Evolutionary conservation across 2,113 vertebrate genomes (phyloP).

Genomic region (Trichomycterus rosablanca): DNA sequence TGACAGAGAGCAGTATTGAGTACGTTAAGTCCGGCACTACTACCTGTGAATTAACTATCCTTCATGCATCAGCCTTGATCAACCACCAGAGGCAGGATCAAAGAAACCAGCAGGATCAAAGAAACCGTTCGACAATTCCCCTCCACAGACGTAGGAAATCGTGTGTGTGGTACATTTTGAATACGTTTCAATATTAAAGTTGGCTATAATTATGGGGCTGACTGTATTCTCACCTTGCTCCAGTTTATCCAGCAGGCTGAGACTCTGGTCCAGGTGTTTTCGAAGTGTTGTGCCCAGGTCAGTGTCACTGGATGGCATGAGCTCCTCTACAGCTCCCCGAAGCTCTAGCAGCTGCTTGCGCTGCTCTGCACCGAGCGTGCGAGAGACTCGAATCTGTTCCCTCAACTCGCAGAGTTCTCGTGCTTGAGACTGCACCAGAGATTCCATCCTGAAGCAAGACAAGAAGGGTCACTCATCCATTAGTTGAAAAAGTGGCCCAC

Average conservation of each 20-base stretch:
- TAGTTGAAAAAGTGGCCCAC: background rate
- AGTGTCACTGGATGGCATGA: constrained; percentile 70
- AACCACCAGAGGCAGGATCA: too few species aligned
- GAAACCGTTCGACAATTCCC: too few species aligned
- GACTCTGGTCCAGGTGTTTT: constrained; percentile 39
- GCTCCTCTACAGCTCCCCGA: constrained; percentile 75
- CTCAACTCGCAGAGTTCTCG: constrained; percentile 80
- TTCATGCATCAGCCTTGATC: too few species aligned
- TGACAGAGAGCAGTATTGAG: too few species aligned
- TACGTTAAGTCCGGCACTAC: too few species aligned
- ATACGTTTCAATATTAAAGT: too few species aligned
- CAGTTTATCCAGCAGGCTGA: constrained; percentile 73
- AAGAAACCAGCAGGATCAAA: too few species aligned
- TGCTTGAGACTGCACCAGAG: constrained; percentile 80
- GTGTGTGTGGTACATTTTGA: too few species aligned
- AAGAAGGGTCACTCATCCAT: too few species aligned
- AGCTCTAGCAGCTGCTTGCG: constrained; percentile 75
- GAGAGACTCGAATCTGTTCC: constrained; percentile 81
- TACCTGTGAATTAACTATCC: too few species aligned
- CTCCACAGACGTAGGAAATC: too few species aligned
- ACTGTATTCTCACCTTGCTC: constrained; percentile 24
- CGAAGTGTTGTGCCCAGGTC: background rate
- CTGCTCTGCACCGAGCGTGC: constrained; percentile 68
- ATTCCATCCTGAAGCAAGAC: constrained; percentile 70
- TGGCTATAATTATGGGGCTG: too few species aligned